These are phyloP conservation scores for Tetraodon nigroviridis DNA, from an alignment of 2,113 vertebrate genomes.

Conservation along the genomic window DNA sequence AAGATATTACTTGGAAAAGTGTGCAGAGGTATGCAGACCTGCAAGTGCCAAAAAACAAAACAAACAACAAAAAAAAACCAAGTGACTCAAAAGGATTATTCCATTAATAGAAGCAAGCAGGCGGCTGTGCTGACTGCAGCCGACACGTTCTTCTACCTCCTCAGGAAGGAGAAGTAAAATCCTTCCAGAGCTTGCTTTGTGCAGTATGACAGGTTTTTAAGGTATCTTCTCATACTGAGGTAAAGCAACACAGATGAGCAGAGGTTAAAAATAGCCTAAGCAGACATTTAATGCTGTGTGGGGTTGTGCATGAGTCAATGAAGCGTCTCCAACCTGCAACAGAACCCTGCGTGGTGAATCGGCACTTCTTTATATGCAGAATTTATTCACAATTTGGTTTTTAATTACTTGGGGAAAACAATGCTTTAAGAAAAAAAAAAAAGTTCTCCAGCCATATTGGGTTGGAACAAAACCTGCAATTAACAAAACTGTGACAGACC, in stretches of 20 bases:
- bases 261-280: not conserved
- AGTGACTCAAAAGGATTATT: slow-evolving; percentile 30
- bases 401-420: slow-evolving; percentile 6
- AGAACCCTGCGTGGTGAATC: slow-evolving; percentile 33
- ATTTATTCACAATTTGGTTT: slow-evolving; percentile 6
- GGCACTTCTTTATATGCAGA: slow-evolving; percentile 16
- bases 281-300: not conserved
- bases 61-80: slow-evolving; percentile 28
- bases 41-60: slow-evolving; percentile 17
- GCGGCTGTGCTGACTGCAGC: slow-evolving; percentile 16
- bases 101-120: slow-evolving; percentile 45
- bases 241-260: not conserved
- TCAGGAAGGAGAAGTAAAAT: slow-evolving; percentile 7
- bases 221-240: not conserved
- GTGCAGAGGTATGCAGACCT: slow-evolving; percentile 3
- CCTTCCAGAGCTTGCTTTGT: slow-evolving; percentile 24
- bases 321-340: slow-evolving; percentile 15
- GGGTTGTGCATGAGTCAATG: slow-evolving; percentile 28
- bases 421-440: slow-evolving; percentile 8
- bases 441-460: slow-evolving; percentile 32
- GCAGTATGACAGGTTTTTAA: slow-evolving; percentile 4
- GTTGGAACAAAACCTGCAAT: slow-evolving; percentile 47
- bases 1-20: slow-evolving; percentile 1
- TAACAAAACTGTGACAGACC: slow-evolving; percentile 14
- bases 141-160: slow-evolving; percentile 32